Base-by-base conservation (phyloP, 92 coral and sea anemone genomes). In the Umimayanthus chanpuru region DNA sequence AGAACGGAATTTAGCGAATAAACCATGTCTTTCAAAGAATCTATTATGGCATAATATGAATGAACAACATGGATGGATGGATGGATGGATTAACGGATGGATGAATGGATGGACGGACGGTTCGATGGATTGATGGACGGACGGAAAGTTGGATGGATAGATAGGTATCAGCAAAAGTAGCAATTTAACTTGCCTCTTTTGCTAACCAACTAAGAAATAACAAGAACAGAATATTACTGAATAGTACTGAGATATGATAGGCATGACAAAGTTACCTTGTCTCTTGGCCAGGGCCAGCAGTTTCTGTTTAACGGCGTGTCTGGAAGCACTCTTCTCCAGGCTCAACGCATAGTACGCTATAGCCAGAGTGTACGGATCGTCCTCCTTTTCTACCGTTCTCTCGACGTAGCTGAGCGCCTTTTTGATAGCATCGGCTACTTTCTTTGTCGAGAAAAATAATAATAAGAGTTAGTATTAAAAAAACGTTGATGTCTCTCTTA, bases 321-420 rank as follows among this genome's bases (percentile, higher is more conserved):
- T 91, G 21, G 80, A 39, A 5, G 76, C 68, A 71, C 93, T 92
- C 66, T 91, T 84, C 16, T 91, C 92, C 84, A 96, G 90, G 2
- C 90, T 85, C 85, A 96, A 68, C 12, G 98, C 98, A 18, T 95
- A 95, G 7, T 98, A 90, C 8, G 84, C 85, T 39, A 96, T 90
- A n/a, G 99, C 96, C 74, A 96, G 82, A 2, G 96, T 96, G 87
- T 96, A 96, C 2, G 89, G 67, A 72, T 95, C 98, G 49, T 86
- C 77, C 14, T 81, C 87, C n/a, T 56, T 88, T 72, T 79, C 68
- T 61, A 90, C 67, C 25, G 76, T 73, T 36, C 55, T 79, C 86
- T 90, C 90, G 40, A 95, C 90, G 92, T 89, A 95, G 72, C 74
- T 56, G 18, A 85, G 84, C 20, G 96, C 53, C 16, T 93, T 74